Percentiles rank a stretch among this genome's conserved stretches.
Conservation (phyloP, 92 coral and sea anemone species). For the Porites rus region DNA sequence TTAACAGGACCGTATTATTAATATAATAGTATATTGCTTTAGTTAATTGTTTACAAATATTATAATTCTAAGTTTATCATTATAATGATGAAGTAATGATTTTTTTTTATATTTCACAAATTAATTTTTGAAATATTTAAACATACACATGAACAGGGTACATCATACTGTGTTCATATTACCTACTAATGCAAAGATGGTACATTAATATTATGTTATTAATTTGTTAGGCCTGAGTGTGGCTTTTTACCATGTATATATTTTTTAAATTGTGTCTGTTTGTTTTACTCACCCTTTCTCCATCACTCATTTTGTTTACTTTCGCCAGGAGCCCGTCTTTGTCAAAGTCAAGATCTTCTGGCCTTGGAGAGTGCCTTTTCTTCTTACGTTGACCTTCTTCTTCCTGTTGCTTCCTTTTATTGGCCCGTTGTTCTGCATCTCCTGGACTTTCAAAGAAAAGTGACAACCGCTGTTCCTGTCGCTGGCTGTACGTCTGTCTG, state of each 20-base stretch:
- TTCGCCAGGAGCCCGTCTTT: constrained; percentile 54
- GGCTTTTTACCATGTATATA: not conserved
- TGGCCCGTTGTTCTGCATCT: constrained; percentile 22
- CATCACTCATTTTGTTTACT: constrained; percentile 55
- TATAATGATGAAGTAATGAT: not conserved
- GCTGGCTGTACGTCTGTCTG: constrained; percentile 30
- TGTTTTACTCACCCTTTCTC: constrained; percentile 44
- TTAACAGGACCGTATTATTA: not conserved
- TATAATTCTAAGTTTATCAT: not conserved
- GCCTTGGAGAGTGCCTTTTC: constrained; percentile 48
- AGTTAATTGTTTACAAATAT: not conserved
- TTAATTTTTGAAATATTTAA: too few species aligned
- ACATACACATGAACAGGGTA: too few species aligned
- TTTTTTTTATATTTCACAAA: too few species aligned
- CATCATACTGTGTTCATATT: too few species aligned
- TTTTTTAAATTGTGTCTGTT: not conserved
- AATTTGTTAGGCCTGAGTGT: not conserved
- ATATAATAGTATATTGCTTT: not conserved
- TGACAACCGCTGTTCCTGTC: constrained; percentile 34
- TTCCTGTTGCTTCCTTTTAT: constrained; percentile 1
- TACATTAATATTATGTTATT: not conserved
- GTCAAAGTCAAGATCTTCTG: constrained; percentile 56
- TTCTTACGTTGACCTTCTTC: constrained; percentile 34
- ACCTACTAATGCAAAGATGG: too few species aligned
- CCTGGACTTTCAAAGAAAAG: constrained; percentile 13